Base-by-base conservation (phyloP, 2,888 invertebrate species). In the Rhodophaea formosa region DNA sequence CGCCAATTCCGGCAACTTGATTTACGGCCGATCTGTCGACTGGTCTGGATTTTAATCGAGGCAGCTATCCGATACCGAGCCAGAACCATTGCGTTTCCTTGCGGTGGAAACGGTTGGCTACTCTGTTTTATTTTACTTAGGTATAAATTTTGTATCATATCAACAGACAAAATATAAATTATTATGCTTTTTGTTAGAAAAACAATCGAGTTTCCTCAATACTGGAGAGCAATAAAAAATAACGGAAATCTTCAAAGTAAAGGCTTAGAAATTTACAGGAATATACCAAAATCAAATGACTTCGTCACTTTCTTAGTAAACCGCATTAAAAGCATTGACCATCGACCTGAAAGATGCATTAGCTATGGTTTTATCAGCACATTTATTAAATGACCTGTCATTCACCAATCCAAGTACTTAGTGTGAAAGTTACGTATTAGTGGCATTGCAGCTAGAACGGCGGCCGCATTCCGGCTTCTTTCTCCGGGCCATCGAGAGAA, bases 1-100 rank as follows among this genome's bases (percentile, higher is more conserved):
- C 30, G 12, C n/a, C 29, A 12, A 47, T 16, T 23, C 46, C 47
- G 47, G 29, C 7, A 47, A 47, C 29, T 14, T 23, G 17, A 46
- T 47, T 47, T 30, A 30, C 30, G 29, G n/a, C 17, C 51, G 15
- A 32, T 29, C 32, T 32, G 16, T 51, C 35, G 51, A 51, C 10
- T 49, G 8, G 32, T 32, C 51, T 35, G 35, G 51, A 51, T 35
- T 51, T 51, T 51, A 51, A 51, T 51, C 51, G 51, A 51, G 35
- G 35, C 35, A 35, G 51, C 35, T 35, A 51, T 51, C 35, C 15
- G 51, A 35, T 51, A 51, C 12, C 32, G 16, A 32, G 15, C 8
- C 14, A 35, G 14, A 16, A 16, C 17, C n/a, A 17, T 51, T 17
- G 35, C 51, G 51, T 16, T 15, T 8, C 3, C 45, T 10, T 32